Conservation (phyloP, 2,113 vertebrate genomes). For the Antechinus flavipes region DNA sequence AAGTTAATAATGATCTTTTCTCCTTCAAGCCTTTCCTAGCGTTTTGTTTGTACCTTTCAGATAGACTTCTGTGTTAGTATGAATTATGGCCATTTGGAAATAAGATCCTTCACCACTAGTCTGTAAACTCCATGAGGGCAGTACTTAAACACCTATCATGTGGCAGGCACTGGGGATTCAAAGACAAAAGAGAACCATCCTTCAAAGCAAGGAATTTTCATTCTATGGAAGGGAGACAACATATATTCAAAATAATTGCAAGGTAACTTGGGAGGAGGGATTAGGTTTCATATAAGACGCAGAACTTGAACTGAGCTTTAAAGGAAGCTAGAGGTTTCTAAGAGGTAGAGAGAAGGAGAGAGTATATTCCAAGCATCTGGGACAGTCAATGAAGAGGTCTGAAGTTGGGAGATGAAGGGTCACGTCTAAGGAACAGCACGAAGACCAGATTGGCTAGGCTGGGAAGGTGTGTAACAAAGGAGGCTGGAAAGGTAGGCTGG, state of each 20-base stretch:
- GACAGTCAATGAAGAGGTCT: background rate
- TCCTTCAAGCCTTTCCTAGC: background rate
- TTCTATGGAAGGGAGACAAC: background rate
- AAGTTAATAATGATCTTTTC: background rate
- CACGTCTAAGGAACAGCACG: background rate
- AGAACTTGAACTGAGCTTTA: background rate
- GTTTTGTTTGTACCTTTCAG: background rate
- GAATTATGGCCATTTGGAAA: background rate
- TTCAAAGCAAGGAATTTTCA: background rate
- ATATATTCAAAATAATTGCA: background rate
- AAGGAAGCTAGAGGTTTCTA: background rate
- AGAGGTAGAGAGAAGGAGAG: background rate
- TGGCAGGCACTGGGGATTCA: background rate
- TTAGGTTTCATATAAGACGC: background rate
- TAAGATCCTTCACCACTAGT: background rate
- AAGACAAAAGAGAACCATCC: background rate
- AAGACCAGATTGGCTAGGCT: background rate
- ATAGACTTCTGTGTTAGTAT: background rate
- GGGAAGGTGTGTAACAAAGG: background rate
- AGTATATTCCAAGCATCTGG: background rate
- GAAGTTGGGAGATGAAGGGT: background rate
- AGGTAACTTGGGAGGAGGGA: background rate
- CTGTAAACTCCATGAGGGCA: background rate
- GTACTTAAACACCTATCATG: background rate
- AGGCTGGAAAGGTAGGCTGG: background rate